A percentile compares a stretch with the other conserved stretches of the same genome.
Conservation (phyloP, 1,140 invertebrate species). For the Ceratosolen fusciceps region DNA sequence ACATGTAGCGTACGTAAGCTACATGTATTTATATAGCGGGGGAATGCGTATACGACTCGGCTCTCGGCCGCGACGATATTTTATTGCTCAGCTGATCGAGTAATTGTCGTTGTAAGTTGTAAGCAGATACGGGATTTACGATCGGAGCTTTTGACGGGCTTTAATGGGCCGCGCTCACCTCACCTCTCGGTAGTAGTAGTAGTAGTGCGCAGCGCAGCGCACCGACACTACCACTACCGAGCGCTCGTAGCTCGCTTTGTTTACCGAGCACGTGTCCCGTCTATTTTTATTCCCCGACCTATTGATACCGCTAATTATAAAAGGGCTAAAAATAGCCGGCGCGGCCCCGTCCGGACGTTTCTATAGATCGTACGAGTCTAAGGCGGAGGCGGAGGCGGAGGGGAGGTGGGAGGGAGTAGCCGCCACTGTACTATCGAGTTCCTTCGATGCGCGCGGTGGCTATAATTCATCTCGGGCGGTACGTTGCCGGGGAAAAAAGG, state of each 20-base stretch:
- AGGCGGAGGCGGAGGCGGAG: no score
- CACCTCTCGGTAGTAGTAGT: no score
- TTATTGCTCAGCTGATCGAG: constrained; percentile 23
- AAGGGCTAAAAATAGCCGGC: neutral
- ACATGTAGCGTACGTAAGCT: neutral
- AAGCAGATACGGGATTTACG: constrained; percentile 20
- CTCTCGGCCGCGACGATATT: neutral
- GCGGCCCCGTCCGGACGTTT: no score
- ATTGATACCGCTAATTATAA: neutral
- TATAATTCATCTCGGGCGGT: no score
- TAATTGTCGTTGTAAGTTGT: constrained; percentile 30
- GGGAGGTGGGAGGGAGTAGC: no score
- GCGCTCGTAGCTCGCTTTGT: neutral
- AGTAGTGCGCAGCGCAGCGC: no score
- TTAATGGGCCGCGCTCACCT: neutral
- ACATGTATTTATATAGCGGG: neutral
- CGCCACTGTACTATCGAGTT: no score
- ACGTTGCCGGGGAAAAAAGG: no score
- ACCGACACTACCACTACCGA: no score
- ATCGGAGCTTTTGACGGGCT: neutral
- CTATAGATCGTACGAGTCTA: no score
- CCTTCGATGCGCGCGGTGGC: no score
- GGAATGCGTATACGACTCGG: neutral
- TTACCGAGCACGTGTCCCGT: no score
- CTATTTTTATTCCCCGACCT: neutral